Percentiles rank a stretch among this genome's conserved stretches.
Evolutionary conservation across 2,888 invertebrate genomes (phyloP).

Genomic region (Silvanus unidentatus): DNA sequence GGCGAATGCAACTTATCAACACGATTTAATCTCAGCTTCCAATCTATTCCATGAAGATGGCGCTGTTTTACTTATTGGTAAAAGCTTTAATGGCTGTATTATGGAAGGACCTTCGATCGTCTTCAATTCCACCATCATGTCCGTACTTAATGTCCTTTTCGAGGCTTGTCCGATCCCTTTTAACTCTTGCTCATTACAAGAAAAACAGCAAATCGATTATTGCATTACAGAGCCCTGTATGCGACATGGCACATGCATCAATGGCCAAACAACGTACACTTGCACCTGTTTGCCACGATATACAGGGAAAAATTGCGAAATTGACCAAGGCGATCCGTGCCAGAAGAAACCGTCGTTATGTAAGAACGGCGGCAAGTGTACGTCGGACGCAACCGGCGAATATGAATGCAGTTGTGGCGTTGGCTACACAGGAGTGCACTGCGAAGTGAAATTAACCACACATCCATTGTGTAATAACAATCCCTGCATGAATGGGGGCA

Average conservation of each 20-base stretch:
- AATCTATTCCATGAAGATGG: slow-evolving; percentile 67
- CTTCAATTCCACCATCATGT: slow-evolving; percentile 61
- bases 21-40: slow-evolving; percentile 65
- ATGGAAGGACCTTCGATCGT: slow-evolving; percentile 81
- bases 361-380: slow-evolving; percentile 67
- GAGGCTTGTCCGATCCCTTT: slow-evolving; percentile 70
- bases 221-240: slow-evolving; percentile 78
- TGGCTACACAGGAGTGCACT: slow-evolving; percentile 62
- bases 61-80: slow-evolving; percentile 71
- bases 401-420: slow-evolving; percentile 66
- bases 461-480: slow-evolving; percentile 64
- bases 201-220: slow-evolving; percentile 48
- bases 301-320: slow-evolving; percentile 82
- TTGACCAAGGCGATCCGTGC: slow-evolving; percentile 72
- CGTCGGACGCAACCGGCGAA: slow-evolving; percentile 61
- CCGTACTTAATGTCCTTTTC: slow-evolving; percentile 62
- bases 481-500: slow-evolving; percentile 76
- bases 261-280: slow-evolving; percentile 69
- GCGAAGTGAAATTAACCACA: slow-evolving; percentile 66
- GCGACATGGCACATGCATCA: slow-evolving; percentile 75
- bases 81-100: slow-evolving; percentile 76
- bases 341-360: slow-evolving; percentile 57
- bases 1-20: slow-evolving; percentile 74
- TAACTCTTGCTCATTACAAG: slow-evolving; percentile 38
- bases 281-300: slow-evolving; percentile 81